phyloP scores from a whole-genome alignment of 1,140 invertebrate genomes.

The Holcopasites calliopsidis region DNA sequence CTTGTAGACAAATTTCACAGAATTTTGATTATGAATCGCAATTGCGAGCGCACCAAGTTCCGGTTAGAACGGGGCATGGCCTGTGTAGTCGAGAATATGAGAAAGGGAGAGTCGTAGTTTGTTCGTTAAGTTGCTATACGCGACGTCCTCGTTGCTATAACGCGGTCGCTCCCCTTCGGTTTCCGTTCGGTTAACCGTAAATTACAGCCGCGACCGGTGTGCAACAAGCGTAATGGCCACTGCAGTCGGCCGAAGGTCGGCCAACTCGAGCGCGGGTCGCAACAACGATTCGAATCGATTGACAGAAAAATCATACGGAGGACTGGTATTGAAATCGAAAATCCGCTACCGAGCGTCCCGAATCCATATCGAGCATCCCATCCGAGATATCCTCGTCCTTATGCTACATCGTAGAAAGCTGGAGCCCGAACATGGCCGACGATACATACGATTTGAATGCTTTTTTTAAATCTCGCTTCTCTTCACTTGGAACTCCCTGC shows the following conservation, averaged over 20 bases:
- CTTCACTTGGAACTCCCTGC: too few relatives aligned
- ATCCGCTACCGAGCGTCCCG: neutral
- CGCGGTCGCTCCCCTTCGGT: conserved; percentile 64
- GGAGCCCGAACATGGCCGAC: neutral
- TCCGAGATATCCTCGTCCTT: conserved; percentile 4
- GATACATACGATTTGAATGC: too few relatives aligned
- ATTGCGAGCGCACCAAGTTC: too few relatives aligned
- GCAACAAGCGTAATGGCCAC: conserved; percentile 69
- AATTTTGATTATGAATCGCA: neutral
- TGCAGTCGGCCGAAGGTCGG: conserved; percentile 68
- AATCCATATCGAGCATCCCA: neutral
- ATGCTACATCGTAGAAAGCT: conserved; percentile 2
- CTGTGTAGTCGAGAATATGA: conserved; percentile 18
- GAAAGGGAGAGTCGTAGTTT: conserved; percentile 48
- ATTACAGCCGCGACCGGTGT: conserved; percentile 68
- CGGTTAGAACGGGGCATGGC: too few relatives aligned
- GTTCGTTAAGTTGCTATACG: conserved; percentile 64
- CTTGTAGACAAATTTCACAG: too few relatives aligned
- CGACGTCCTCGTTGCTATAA: conserved; percentile 66
- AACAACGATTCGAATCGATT: conserved; percentile 37
- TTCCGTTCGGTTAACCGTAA: conserved; percentile 73
- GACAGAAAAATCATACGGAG: neutral
- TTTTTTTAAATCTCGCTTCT: conserved; percentile 12
- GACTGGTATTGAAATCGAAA: neutral
- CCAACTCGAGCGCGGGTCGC: conserved; percentile 61